These are phyloP conservation scores for Parauchenoglanis ngamensis DNA, from an alignment of 2,797 vertebrate species.

Conservation along the genomic window DNA sequence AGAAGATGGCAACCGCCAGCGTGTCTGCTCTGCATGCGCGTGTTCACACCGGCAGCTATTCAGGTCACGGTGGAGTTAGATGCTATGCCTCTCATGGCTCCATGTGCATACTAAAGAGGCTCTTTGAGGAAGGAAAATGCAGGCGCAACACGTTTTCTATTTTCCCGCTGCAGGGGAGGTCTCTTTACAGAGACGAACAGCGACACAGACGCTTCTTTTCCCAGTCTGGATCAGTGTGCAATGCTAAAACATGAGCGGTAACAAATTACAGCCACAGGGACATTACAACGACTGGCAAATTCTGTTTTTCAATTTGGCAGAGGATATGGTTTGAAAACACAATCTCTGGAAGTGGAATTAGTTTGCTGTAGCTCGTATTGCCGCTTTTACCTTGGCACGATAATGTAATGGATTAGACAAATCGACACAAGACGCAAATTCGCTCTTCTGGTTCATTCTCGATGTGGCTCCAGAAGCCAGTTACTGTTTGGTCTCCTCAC, in stretches of 20 bases:
- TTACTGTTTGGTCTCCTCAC: background rate
- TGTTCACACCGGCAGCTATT: slow-evolving; percentile 47
- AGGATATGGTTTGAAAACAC: slow-evolving; percentile 17
- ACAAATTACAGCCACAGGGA: slow-evolving; percentile 6
- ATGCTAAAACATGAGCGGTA: background rate
- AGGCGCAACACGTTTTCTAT: slow-evolving; percentile 42
- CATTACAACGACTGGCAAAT: background rate
- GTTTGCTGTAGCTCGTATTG: background rate
- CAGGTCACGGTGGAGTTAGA: slow-evolving; percentile 35
- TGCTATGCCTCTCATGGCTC: slow-evolving; percentile 22
- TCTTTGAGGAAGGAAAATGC: slow-evolving; percentile 37
- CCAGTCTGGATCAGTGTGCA: slow-evolving; percentile 17
- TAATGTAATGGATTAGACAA: background rate
- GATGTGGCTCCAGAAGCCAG: background rate
- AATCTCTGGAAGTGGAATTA: background rate
- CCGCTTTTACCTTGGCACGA: background rate
- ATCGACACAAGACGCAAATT: background rate
- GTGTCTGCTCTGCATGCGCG: slow-evolving; percentile 46
- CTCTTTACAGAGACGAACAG: slow-evolving; percentile 27
- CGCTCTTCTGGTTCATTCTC: background rate
- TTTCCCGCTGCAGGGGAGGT: slow-evolving; percentile 32
- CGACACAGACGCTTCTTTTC: slow-evolving; percentile 27
- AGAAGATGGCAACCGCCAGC: slow-evolving; percentile 62
- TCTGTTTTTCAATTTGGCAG: slow-evolving; percentile 5
- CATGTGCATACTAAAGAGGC: slow-evolving; percentile 50